Base-by-base conservation (phyloP, 2,888 invertebrate species). In the Pogonocherus hispidulus region DNA sequence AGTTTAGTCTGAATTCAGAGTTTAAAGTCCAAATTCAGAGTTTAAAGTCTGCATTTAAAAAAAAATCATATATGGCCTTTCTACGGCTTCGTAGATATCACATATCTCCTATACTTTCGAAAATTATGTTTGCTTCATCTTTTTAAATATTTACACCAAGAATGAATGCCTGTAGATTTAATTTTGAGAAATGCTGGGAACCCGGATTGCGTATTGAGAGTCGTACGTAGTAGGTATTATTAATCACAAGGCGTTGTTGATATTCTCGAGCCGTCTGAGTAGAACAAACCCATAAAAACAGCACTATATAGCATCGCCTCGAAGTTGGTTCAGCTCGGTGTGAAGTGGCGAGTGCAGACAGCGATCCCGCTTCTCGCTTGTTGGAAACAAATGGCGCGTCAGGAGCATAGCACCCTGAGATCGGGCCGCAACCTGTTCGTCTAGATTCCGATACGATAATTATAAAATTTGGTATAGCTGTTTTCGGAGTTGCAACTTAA, bases 401-500 rank as follows among this genome's bases (percentile, higher is more conserved):
- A 80, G 71, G 68, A 75, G 72, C 78, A 78, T 79, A 78, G 81
- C 82, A 81, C 81, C 81, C 81, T 52, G 64, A 72, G 71, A 72
- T 66, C 70, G 64, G 76, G 76, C 80, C 80, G 80, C 80, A 81
- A 83, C 83, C 82, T 80, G 83, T 83, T 81, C 82, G 73, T 82
- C 83, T 81, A 83, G 83, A 84, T 84, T 84, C 83, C 83, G 78
- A 81, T 80, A 76, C 79, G 83, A 83, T 83, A 83, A 83, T 84
- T 83, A 82, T 82, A 81, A 83, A 84, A 84, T 81, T 77, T 74
- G 83, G 83, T 81, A 79, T 80, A 80, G 82, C 80, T 76, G 82
- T 82, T 82, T 82, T 80, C 77, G 74, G 74, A 75, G 75, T 76
- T 67, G 76, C 78, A 67, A 76, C 78, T 76, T 74, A 67, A 78